Conservation (phyloP, 2,888 invertebrate genomes). For the Cephus pulcher region DNA sequence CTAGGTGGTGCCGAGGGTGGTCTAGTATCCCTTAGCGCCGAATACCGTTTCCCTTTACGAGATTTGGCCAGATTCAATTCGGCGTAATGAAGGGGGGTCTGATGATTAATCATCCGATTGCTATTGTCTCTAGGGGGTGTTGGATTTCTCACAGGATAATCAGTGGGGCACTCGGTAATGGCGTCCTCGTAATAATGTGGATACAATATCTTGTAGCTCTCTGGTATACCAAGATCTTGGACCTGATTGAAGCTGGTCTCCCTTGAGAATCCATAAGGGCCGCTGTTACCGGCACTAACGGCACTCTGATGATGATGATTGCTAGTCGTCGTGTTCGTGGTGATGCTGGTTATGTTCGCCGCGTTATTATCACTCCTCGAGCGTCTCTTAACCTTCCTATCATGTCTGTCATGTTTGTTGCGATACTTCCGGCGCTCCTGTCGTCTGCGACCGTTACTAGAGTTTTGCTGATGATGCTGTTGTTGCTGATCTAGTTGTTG, state of each 20-base stretch:
- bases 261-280: slow-evolving; percentile 27
- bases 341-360: background rate
- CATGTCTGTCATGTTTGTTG: slow-evolving; percentile 44
- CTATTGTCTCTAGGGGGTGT: slow-evolving; percentile 24
- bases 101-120: slow-evolving; percentile 1
- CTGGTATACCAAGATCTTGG: slow-evolving; percentile 56
- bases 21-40: slow-evolving; percentile 23
- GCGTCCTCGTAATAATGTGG: slow-evolving; percentile 63
- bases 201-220: slow-evolving; percentile 61
- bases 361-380: slow-evolving; percentile 8
- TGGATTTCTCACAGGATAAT: slow-evolving; percentile 33
- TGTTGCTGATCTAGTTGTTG: slow-evolving; percentile 35
- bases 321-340: background rate
- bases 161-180: slow-evolving; percentile 47
- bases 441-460: slow-evolving; percentile 17
- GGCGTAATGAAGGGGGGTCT: slow-evolving; percentile 22
- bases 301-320: background rate
- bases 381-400: slow-evolving; percentile 52
- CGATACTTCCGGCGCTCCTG: slow-evolving; percentile 21
- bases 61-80: slow-evolving; percentile 33
- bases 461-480: slow-evolving; percentile 40
- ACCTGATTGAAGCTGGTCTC: slow-evolving; percentile 56
- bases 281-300: background rate
- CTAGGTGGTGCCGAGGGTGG: slow-evolving; percentile 32
- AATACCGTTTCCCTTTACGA: slow-evolving; percentile 33